Evolutionary conservation across 1,140 invertebrate genomes (phyloP), one percentile per base, ranked within the genome.

Genomic region (Drosophila subpulchrella): DNA sequence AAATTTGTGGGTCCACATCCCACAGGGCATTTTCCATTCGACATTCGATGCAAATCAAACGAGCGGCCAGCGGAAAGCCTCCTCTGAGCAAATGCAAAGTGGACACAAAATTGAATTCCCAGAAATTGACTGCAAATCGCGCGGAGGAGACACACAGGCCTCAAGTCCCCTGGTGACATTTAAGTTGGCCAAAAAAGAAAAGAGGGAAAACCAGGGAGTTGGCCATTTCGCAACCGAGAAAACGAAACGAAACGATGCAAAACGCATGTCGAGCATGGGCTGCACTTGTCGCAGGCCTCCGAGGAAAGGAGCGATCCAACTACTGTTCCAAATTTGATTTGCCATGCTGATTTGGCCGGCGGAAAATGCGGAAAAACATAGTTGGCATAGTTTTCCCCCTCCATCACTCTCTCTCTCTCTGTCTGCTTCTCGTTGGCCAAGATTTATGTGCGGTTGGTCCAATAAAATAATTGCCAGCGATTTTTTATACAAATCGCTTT

Each of bases 401-500:
- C 47, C 10, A 57, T 58, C 56, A 50, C 24, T 34, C 62, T 62
- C 38, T 36, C 5, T 24, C 27, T 27, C 12, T 2, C 12, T 48
- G 7, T 48, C n/a, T 44, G 6, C 8, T 4, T 44, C 17, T 12
- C 62, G 70, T 66, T 86, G 70, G 59, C 53, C 54, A 74, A 91
- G 89, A 91, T 91, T 91, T 91, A 91, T 83, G 84, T 89, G 81
- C 84, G 81, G 70, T 78, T 75, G 86, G 78, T 89, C 84, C 89
- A 91, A 91, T 91, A 91, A 91, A 91, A 91, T 91, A 86, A 91
- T 91, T 91, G 89, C 89, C 71, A 89, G 76, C 74, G 83, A 91
- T 90, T 89, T 91, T 91, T 89, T 86, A 91, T 91, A 89, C 81
- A 91, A 91, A 91, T 91, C 77, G 78, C 81, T 91, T 81, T 67